Percentiles rank a stretch among this genome's conserved stretches.
Conservation (phyloP, 2,113 vertebrate genomes). For the Chaetodon auriga region DNA sequence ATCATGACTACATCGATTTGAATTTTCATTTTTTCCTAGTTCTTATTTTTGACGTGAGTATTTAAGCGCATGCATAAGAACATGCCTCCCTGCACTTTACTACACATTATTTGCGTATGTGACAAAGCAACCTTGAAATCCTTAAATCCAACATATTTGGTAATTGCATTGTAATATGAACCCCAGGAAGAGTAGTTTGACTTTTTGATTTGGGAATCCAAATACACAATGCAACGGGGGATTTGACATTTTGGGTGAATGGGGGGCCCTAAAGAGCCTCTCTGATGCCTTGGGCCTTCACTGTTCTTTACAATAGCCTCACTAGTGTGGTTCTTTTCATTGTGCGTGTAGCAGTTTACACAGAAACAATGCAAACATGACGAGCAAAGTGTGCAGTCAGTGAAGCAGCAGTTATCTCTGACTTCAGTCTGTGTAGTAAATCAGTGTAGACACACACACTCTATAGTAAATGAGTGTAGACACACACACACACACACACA, state of each 20-base stretch:
- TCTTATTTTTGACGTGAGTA: too few species aligned
- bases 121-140: too few species aligned
- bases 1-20: too few species aligned
- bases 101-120: too few species aligned
- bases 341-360: background rate
- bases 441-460: background rate
- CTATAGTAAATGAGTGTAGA: background rate
- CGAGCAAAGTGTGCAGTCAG: background rate
- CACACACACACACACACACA: too few species aligned
- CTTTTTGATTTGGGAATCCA: background rate
- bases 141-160: background rate
- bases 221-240: background rate
- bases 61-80: background rate
- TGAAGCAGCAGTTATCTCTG: conserved; percentile 33
- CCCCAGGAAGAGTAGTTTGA: background rate
- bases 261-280: background rate
- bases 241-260: background rate
- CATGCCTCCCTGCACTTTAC: background rate
- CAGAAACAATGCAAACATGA: conserved; percentile 25
- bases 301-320: background rate
- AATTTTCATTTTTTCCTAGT: too few species aligned
- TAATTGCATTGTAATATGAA: background rate
- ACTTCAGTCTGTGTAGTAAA: background rate
- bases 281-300: background rate
- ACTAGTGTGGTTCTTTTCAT: background rate